Evolutionary conservation across 2,888 invertebrate genomes (phyloP).

Genomic region (Drosophila leonis): DNA sequence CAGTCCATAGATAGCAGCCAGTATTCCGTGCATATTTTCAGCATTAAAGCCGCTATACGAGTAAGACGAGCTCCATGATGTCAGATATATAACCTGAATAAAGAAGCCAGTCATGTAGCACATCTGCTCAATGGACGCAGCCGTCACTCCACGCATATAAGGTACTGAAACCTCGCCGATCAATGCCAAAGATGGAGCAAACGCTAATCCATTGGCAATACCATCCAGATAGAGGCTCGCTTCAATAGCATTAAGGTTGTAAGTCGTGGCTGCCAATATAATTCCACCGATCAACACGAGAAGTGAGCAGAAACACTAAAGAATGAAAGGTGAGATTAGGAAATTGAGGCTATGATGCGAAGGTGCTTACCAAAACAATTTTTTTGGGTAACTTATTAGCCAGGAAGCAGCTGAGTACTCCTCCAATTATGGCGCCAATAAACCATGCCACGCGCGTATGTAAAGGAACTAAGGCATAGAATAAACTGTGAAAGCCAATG

Average conservation of each 20-base stretch:
- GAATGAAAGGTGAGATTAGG: background rate
- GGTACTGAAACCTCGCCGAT: slow-evolving; percentile 73
- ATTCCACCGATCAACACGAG: slow-evolving; percentile 76
- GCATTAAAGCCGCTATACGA: slow-evolving; percentile 22
- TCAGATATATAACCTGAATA: slow-evolving; percentile 61
- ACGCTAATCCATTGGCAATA: slow-evolving; percentile 75
- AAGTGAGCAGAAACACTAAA: slow-evolving; percentile 56
- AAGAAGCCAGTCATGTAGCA: slow-evolving; percentile 64
- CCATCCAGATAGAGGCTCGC: slow-evolving; percentile 80
- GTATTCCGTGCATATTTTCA: slow-evolving; percentile 68
- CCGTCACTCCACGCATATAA: slow-evolving; percentile 63
- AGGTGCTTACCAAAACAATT: slow-evolving; percentile 62
- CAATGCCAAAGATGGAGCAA: slow-evolving; percentile 76
- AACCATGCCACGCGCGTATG: slow-evolving; percentile 78
- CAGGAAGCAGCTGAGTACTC: slow-evolving; percentile 56
- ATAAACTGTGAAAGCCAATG: slow-evolving; percentile 46
- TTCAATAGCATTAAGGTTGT: slow-evolving; percentile 33
- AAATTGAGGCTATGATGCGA: background rate
- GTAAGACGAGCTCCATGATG: slow-evolving; percentile 7
- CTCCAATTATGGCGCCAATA: slow-evolving; percentile 79
- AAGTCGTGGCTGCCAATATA: slow-evolving; percentile 44
- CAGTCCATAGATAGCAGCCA: slow-evolving; percentile 63
- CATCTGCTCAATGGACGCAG: slow-evolving; percentile 58
- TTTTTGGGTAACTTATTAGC: slow-evolving; percentile 73
- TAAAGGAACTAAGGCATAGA: rapidly evolving